These are phyloP conservation scores for Anisognathus igniventris DNA, from an alignment of 2,797 vertebrate species.

Conservation along the genomic window DNA sequence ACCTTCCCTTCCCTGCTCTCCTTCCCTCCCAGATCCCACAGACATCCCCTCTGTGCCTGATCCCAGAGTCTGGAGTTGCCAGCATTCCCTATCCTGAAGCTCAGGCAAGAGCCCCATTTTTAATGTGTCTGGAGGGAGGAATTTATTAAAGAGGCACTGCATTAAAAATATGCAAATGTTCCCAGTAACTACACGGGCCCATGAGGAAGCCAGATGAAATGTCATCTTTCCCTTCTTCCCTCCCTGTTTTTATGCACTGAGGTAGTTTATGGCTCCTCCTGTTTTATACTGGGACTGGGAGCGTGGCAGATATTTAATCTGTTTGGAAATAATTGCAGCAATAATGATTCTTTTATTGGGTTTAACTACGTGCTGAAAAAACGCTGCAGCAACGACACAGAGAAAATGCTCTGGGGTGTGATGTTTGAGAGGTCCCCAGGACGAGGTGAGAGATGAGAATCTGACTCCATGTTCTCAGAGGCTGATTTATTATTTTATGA, in stretches of 20 bases:
- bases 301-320: conserved; percentile 66
- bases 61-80: neutral
- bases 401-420: neutral
- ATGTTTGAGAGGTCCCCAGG: neutral
- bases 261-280: conserved; percentile 55
- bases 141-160: conserved; percentile 61
- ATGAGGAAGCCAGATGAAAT: conserved; percentile 58
- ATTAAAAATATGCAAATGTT: conserved; percentile 69
- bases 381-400: neutral
- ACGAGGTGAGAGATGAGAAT: neutral
- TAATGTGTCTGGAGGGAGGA: conserved; percentile 59
- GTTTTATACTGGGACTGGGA: conserved; percentile 36
- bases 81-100: neutral
- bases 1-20: neutral
- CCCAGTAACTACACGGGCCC: conserved; percentile 49
- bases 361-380: conserved; percentile 24
- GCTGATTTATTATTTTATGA: neutral
- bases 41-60: neutral
- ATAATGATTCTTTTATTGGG: conserved; percentile 67
- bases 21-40: neutral
- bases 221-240: conserved; percentile 36
- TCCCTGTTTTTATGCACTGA: conserved; percentile 30
- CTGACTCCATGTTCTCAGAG: neutral
- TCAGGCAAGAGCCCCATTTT: neutral
- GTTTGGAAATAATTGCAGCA: conserved; percentile 69